Base-by-base conservation (phyloP, 2,888 invertebrate species). In the Furcula furcula region DNA sequence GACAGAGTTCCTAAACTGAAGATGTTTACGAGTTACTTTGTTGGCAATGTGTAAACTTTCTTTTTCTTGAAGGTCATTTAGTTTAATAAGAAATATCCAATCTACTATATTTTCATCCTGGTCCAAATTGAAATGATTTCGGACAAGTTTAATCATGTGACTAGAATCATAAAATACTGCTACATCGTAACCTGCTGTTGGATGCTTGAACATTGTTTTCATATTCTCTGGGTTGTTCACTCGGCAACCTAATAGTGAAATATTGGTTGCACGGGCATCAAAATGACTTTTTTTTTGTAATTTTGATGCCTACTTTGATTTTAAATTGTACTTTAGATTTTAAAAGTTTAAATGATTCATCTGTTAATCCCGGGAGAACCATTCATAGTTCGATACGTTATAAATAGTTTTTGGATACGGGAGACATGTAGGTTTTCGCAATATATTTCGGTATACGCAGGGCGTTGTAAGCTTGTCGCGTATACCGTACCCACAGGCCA, bases 81-180 rank as follows among this genome's bases (percentile, higher is more conserved):
- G 28, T 16, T 36, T 29, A 15, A 11, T 11, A 3, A 53, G 7
- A 10, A 26, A 43, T 4, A 32, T 4, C 51, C 51, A 51, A 2
- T 29, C 18, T 4, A 46, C 29, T 29, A 29, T 1, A 15, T 22
- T 23, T 16, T 23, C 11, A 11, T 37, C 16, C 12, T 33, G 4
- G 19, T 29, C 26, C 4, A 30, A 15, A 21, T 50, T 43, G 6
- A 35, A 52, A 19, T 40, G 34, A 34, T 55, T 56, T 12, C 50
- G 12, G 2, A 52, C 21, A 2, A 55, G 20, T 38, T 57, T 57
- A 2, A 53, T 19, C 46, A 48, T 43, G 15, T 51, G 45, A 9
- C 29, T 26, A 1, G 34, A 22, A 28, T 49, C 49, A 32, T 47
- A 20, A 40, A 53, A 47, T 7, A 47, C 40, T 1, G 43, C 49